A percentile compares a stretch with the other conserved stretches of the same genome.
Evolutionary conservation across 1,140 invertebrate species (phyloP).

Genomic region (Pogonomyrmex californicus): DNA sequence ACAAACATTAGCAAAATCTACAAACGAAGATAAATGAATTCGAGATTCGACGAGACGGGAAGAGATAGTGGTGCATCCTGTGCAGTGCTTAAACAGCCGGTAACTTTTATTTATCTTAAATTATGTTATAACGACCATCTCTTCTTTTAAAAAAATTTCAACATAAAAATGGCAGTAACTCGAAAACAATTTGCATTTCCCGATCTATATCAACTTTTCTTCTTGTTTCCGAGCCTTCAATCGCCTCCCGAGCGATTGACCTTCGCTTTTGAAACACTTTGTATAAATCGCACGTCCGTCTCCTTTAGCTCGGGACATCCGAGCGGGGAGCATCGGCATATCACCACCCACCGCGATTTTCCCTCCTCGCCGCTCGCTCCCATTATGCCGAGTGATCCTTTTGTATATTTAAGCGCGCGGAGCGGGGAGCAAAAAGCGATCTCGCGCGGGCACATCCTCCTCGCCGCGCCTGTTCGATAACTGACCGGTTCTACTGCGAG

Average conservation of each 20-base stretch:
- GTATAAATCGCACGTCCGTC: not conserved
- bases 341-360: constrained; percentile 15
- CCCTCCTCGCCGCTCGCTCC: constrained; percentile 14
- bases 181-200: too few species aligned
- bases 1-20: not conserved
- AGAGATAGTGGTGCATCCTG: too few species aligned
- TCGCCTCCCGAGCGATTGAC: not conserved
- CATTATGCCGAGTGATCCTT: constrained; percentile 39
- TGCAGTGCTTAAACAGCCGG: too few species aligned
- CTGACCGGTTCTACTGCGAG: constrained; percentile 66
- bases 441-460: constrained; percentile 25
- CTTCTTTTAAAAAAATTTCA: too few species aligned
- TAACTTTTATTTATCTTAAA: too few species aligned
- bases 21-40: not conserved
- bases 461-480: constrained; percentile 60
- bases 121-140: too few species aligned
- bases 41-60: not conserved
- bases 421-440: constrained; percentile 15
- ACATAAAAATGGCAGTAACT: too few species aligned
- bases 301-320: constrained; percentile 6
- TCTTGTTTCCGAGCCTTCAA: not conserved
- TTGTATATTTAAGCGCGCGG: constrained; percentile 45
- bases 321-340: not conserved
- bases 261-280: too few species aligned
- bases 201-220: too few species aligned